Conservation (phyloP, 2,113 vertebrate genomes). For the Trematomus loennbergii region DNA sequence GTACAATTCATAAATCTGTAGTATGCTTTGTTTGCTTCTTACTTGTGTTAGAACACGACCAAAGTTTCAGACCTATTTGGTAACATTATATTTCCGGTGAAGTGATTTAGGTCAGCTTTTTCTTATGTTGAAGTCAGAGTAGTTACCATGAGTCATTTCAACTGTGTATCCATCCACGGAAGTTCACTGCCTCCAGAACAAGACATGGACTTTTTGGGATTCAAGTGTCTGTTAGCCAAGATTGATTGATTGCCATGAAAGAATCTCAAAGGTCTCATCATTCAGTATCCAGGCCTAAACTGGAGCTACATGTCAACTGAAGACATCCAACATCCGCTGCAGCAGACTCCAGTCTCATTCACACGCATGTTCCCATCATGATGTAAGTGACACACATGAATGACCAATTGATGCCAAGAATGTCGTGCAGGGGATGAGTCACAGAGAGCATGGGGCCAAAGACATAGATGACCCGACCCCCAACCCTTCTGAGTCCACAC, state of each 20-base stretch:
- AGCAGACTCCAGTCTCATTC: conserved; percentile 57
- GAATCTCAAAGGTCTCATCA: conserved; percentile 15
- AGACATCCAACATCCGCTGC: conserved; percentile 40
- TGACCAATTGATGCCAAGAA: conserved; percentile 70
- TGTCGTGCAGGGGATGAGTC: conserved; percentile 48
- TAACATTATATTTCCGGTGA: conserved; percentile 25
- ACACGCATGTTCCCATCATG: conserved; percentile 56
- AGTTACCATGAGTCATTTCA: neutral
- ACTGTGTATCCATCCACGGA: neutral
- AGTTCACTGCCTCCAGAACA: neutral
- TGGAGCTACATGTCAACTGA: conserved; percentile 1
- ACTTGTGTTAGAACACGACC: neutral
- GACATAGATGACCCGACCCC: conserved; percentile 44
- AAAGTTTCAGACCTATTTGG: conserved; percentile 21
- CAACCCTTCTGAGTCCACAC: conserved; percentile 35
- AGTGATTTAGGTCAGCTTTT: conserved; percentile 23
- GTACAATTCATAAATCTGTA: conserved; percentile 2
- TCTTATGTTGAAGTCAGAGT: conserved; percentile 18
- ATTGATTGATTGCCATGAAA: neutral
- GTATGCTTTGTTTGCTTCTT: conserved; percentile 1
- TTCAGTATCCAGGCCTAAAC: conserved; percentile 8
- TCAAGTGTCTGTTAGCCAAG: conserved; percentile 1
- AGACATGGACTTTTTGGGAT: neutral
- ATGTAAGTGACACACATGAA: conserved; percentile 71
- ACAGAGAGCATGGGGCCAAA: conserved; percentile 21